A percentile compares a stretch with the other conserved stretches of the same genome.
Evolutionary conservation across 2,888 invertebrate genomes (phyloP).

Genomic region (Caenorhabditis panamensis): DNA sequence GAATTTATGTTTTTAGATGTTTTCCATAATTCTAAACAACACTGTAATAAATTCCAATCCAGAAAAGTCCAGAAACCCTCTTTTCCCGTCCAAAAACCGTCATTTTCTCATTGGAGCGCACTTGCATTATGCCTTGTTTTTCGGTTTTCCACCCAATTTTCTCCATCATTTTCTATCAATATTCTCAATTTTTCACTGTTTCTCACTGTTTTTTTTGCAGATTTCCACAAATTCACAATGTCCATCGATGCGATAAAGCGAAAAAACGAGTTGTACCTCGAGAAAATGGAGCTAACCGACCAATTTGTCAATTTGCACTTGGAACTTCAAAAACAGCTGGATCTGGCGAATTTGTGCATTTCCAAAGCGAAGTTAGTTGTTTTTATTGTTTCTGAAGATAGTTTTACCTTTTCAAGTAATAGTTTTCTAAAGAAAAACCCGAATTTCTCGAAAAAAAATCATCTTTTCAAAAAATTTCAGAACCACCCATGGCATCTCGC

Average conservation of each 20-base stretch:
- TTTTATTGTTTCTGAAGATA: not conserved
- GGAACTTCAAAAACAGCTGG: slow-evolving; percentile 27
- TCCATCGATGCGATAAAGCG: slow-evolving; percentile 4
- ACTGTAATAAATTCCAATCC: not conserved
- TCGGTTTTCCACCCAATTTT: slow-evolving; percentile 13
- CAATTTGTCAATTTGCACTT: slow-evolving; percentile 37
- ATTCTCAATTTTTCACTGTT: not conserved
- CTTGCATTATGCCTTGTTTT: slow-evolving; percentile 25
- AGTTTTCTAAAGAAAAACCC: not conserved
- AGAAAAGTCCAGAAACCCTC: not conserved
- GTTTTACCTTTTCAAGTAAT: too few species aligned
- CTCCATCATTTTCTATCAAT: not conserved
- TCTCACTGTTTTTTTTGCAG: too few species aligned
- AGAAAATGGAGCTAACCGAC: slow-evolving; percentile 41
- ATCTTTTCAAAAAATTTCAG: slow-evolving; percentile 38
- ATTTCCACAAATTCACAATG: slow-evolving; percentile 5
- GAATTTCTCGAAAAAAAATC: not conserved
- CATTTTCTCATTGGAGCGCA: slow-evolving; percentile 28
- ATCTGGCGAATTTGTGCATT: slow-evolving; percentile 53
- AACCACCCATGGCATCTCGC: slow-evolving; percentile 48
- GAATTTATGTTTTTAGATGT: not conserved
- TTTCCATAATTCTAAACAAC: not conserved
- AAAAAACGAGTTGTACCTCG: slow-evolving; percentile 43
- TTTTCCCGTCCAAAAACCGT: not conserved
- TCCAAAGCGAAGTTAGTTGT: slow-evolving; percentile 61